A percentile compares a stretch with the other conserved stretches of the same genome.
Evolutionary conservation across 2,888 invertebrate species (phyloP).

Genomic region (Cremastobaeus sp.): DNA sequence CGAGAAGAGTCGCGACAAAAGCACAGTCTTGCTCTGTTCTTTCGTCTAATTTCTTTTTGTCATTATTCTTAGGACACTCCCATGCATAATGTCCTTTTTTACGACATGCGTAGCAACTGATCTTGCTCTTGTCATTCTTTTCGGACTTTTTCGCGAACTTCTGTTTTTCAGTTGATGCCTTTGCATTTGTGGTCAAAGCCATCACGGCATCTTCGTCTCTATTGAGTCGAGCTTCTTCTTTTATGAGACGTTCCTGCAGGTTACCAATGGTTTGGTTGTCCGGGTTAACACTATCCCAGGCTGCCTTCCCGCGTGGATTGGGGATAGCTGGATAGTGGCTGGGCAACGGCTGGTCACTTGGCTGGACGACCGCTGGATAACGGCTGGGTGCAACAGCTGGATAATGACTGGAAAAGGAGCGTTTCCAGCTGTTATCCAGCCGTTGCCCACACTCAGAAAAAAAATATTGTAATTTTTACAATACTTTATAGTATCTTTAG

Average conservation of each 20-base stretch:
- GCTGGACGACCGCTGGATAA: too few species aligned
- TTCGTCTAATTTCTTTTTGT: not conserved
- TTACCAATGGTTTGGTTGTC: constrained; percentile 11
- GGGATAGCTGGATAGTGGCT: too few species aligned
- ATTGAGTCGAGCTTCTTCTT: constrained; percentile 11
- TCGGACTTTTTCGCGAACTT: not conserved
- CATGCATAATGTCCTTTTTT: constrained; percentile 16
- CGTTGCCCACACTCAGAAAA: too few species aligned
- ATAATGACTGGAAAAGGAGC: too few species aligned
- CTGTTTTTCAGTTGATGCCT: not conserved
- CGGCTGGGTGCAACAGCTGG: too few species aligned
- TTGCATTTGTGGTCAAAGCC: constrained; percentile 5
- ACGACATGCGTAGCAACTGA: constrained; percentile 18
- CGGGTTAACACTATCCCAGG: constrained; percentile 27
- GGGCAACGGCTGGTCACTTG: too few species aligned
- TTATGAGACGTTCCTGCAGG: constrained; percentile 24
- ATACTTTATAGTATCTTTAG: too few species aligned
- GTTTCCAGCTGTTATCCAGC: too few species aligned
- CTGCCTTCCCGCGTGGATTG: too few species aligned
- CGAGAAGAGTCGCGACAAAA: not conserved
- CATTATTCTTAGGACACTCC: constrained; percentile 10
- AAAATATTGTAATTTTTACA: too few species aligned
- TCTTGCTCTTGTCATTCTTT: not conserved
- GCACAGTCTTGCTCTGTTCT: constrained; percentile 3
- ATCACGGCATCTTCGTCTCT: not conserved